Evolutionary conservation across 2,888 invertebrate genomes (phyloP), one percentile per base, ranked within the genome.

Genomic region (Digitonthophagus gazella): DNA sequence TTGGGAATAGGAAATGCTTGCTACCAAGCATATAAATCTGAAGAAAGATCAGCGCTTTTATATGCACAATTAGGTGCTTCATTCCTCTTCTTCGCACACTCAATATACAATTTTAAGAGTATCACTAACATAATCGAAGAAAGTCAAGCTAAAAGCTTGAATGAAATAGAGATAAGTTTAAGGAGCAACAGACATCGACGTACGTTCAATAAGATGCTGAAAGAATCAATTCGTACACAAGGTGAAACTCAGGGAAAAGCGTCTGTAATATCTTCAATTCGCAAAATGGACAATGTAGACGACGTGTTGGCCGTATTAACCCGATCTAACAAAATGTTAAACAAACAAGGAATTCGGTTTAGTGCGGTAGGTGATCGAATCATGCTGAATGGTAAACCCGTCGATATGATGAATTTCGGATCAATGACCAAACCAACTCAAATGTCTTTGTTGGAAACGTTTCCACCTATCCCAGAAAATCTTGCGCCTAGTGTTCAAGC

Each of bases 171-270:
- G 1, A 76, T 83, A 3, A 84, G 84, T 1, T 80, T 88, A 0
- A 78, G 86, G 44, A 87, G 87, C 71, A 87, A 87, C 73, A 80
- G 85, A 55, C 87, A 87, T 74, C 78, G 88, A 72, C 87, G 85
- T 85, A 86, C 86, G 66, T 88, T 87, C 75, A 85, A 86, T 75
- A 87, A 87, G 78, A 77, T 88, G 74, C 81, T 85, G 75, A 87
- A 86, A 1, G 86, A 87, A 75, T 85, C 87, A 0, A 80, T 87
- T 15, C 78, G 85, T 0, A 83, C 85, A 73, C 72, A 78, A 28
- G 86, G 87, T 18, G 75, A 83, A 4, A 76, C 58, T 3, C 73
- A 75, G 70, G 88, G 86, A 18, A 85, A 84, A 76, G 83, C 86
- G 0, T 87, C 87, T 78, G 86, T 88, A 0, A 88, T 88, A 64